Conservation (phyloP, 2,888 invertebrate species). For the Aquatica leii region DNA sequence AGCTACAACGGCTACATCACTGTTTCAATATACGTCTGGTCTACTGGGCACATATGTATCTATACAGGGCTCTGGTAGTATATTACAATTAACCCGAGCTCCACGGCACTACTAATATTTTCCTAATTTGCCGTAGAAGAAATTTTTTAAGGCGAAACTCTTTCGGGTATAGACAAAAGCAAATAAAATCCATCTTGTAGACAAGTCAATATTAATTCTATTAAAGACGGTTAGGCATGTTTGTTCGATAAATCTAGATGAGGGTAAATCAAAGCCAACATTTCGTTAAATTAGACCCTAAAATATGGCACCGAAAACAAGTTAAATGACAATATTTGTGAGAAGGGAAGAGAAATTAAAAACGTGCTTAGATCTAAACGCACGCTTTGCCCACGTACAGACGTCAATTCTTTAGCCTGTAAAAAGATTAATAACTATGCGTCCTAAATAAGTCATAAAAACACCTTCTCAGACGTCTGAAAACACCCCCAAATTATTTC, state of each 20-base stretch:
- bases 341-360: constrained; percentile 59
- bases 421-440: constrained; percentile 35
- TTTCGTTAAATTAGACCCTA: constrained; percentile 58
- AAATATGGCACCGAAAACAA: constrained; percentile 57
- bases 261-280: constrained; percentile 59
- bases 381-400: constrained; percentile 40
- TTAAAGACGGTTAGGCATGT: constrained; percentile 30
- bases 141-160: not conserved
- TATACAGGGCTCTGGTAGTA: constrained; percentile 56
- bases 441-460: constrained; percentile 34
- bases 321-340: constrained; percentile 59
- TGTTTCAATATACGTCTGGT: constrained; percentile 39
- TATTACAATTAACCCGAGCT: constrained; percentile 57
- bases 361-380: constrained; percentile 56
- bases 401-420: constrained; percentile 32
- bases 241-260: constrained; percentile 57
- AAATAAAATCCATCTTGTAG: constrained; percentile 1
- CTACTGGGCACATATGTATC: constrained; percentile 56
- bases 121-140: constrained; percentile 24
- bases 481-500: constrained; percentile 12
- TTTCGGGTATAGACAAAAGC: not conserved
- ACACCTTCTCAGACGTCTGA: constrained; percentile 18
- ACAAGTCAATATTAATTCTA: constrained; percentile 28
- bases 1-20: constrained; percentile 9
- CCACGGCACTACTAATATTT: constrained; percentile 26